Base-by-base conservation (phyloP, 2,797 vertebrate species). In the Varecia variegata region DNA sequence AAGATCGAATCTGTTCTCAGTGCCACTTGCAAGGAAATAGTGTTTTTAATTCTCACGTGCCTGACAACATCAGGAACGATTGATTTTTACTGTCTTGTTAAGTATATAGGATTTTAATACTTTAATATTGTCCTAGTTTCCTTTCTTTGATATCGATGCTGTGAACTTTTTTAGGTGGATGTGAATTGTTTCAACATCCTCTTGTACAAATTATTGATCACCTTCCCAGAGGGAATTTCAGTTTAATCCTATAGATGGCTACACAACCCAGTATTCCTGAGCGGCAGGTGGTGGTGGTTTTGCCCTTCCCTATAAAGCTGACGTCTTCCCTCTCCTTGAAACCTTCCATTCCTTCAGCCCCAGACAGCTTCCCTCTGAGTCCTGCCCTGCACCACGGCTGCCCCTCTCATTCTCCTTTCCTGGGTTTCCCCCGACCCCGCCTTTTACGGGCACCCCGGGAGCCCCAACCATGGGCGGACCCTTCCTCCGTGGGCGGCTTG, bases 361-460 rank as follows among this genome's bases (percentile, higher is more conserved):
- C 6, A 0, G 56, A 5, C 5, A 23, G 15, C 11, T 32, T 45
- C 5, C 18, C 1, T 0, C 81, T 27, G 20, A 15, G 45, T 21
- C 13, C 32, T 35, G 25, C 68, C 25, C 65, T 15, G 21, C 54
- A 62, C 35, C 32, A 17, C 20, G 20, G 27, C 80, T 92, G 6
- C 9, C 35, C 20, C 56, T 38, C 65, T 60, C 43, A 12, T 47
- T 58, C 12, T 71, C 50, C 47, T 23, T 35, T 62, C 8, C n/a
- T 27, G 8, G 40, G 45, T 9, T 43, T 3, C 4, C 40, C 73
- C 7, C 2, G 4, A 30, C 7, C 11, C 54, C 32, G 2, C 38
- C 17, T 11, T 17, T 2, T 2, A 1, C 1, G 1, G 47, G 13
- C 1, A 18, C 14, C 40, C 35, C 21, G 0, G 3, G 60, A 70